Evolutionary conservation across 2,113 vertebrate genomes (phyloP), one percentile per base, ranked within the genome.

Genomic region (Hippoglossus stenolepis): DNA sequence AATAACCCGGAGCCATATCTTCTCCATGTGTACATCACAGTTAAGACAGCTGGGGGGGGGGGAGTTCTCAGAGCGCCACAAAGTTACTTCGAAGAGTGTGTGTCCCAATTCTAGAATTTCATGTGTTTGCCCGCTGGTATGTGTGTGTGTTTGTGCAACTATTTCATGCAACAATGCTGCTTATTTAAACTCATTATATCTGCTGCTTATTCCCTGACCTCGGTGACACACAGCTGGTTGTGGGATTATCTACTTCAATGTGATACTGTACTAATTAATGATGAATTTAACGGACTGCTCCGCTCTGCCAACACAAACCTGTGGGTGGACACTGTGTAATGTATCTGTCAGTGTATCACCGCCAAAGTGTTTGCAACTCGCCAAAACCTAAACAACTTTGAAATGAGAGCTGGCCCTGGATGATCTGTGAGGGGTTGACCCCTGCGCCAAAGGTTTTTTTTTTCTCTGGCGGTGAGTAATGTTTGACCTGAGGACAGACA

Each of bases 401-500:
- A 70, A 75, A 79, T 21, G 17, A 70, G 71, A 75, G 49, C 72
- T 21, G 75, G 14, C n/a, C 18, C 1, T 9, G 23, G 64, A 47
- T 66, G 68, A 81, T 69, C 38, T 61, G 31, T 72, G 70, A 83
- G 66, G 74, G 51, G 24, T 60, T 65, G 70, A 80, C 62, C 62
- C 23, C 17, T 4, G 8, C 23, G 20, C 62, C 11, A 2, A 18
- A 20, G 15, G 23, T 11, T 38, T 7, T 49, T 65, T 63, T 70
- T 68, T 54, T 5, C 18, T 54, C 26, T 31, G 49, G 53, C 59
- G 9, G 49, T 77, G 78, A 85, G 65, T 79, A 73, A 84, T 79
- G 81, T 81, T 80, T 79, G 85, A 84, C 75, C 47, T 15, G 62
- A 80, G 73, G 82, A 76, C 75, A 80, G 62, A 88, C 20, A 24